Conservation (phyloP, 2,888 invertebrate species). For the Patella ulyssiponensis region DNA sequence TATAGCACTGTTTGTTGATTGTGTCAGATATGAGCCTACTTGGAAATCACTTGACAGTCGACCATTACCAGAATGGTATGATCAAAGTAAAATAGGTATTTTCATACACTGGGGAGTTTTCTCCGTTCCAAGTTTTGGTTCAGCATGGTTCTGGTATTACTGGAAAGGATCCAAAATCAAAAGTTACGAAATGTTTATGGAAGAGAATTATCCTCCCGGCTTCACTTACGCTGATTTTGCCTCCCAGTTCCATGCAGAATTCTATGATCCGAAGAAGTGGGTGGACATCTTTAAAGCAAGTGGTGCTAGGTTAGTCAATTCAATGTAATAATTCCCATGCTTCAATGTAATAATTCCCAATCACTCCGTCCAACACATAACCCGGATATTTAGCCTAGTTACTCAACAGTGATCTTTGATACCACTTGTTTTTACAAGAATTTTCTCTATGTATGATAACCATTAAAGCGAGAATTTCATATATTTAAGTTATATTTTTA, state of each 20-base stretch:
- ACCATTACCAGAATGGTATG: constrained; percentile 90
- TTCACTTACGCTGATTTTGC: constrained; percentile 95
- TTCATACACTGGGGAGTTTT: constrained; percentile 96
- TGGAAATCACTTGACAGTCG: constrained; percentile 91
- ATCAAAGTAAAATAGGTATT: constrained; percentile 90
- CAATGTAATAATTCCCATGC: too few species aligned
- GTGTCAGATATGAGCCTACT: constrained; percentile 75
- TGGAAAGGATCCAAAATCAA: constrained; percentile 49
- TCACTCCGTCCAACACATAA: too few species aligned
- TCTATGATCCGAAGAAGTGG: constrained; percentile 89
- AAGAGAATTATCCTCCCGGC: constrained; percentile 84
- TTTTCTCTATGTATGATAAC: too few species aligned
- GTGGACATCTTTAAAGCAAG: constrained; percentile 85
- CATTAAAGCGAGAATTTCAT: too few species aligned
- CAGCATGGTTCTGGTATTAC: constrained; percentile 72
- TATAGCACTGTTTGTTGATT: background rate
- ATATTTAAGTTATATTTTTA: too few species aligned
- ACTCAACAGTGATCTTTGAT: too few species aligned
- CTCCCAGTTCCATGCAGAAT: constrained; percentile 85
- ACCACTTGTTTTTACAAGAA: too few species aligned
- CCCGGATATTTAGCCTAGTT: too few species aligned
- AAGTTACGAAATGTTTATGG: constrained; percentile 79
- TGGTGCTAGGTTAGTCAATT: constrained; percentile 80
- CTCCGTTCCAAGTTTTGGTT: constrained; percentile 88
- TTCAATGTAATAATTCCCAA: too few species aligned